These are phyloP conservation scores for Aphaenogaster ashmeadi DNA, from an alignment of 1,140 invertebrate genomes.

Conservation along the genomic window DNA sequence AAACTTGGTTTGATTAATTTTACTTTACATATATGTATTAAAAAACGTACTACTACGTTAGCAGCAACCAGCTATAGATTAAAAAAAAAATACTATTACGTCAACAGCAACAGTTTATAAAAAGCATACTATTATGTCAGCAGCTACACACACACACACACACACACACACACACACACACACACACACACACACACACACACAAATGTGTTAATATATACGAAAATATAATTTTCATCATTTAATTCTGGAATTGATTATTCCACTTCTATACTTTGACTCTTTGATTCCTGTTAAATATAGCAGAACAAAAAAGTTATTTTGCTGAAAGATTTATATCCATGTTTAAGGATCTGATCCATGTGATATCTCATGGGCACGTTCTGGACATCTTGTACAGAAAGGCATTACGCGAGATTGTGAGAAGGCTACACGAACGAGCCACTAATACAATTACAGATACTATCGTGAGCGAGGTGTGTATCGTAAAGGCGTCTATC, in stretches of 20 bases:
- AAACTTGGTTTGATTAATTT: too few relatives aligned
- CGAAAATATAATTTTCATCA: neutral
- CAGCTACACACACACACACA: too few relatives aligned
- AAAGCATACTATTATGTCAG: too few relatives aligned
- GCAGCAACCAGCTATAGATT: too few relatives aligned
- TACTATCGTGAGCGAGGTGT: conserved; percentile 36
- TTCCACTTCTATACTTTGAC: neutral
- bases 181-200: too few relatives aligned
- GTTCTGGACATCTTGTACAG: conserved; percentile 12
- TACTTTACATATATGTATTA: too few relatives aligned
- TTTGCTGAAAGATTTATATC: neutral
- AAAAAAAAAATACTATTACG: too few relatives aligned
- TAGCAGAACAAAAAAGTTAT: neutral
- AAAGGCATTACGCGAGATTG: conserved; percentile 49
- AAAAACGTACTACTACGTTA: too few relatives aligned
- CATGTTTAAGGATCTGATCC: conserved; percentile 9
- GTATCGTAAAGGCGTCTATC: conserved; percentile 70
- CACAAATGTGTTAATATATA: too few relatives aligned
- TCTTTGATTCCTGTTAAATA: neutral
- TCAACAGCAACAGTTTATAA: too few relatives aligned
- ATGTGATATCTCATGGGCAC: conserved; percentile 1
- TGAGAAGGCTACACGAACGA: conserved; percentile 17
- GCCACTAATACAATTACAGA: conserved; percentile 42
- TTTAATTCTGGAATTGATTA: conserved; percentile 6
- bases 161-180: too few relatives aligned